Base-by-base conservation (phyloP, 1,140 invertebrate species). In the Cydia amplana region DNA sequence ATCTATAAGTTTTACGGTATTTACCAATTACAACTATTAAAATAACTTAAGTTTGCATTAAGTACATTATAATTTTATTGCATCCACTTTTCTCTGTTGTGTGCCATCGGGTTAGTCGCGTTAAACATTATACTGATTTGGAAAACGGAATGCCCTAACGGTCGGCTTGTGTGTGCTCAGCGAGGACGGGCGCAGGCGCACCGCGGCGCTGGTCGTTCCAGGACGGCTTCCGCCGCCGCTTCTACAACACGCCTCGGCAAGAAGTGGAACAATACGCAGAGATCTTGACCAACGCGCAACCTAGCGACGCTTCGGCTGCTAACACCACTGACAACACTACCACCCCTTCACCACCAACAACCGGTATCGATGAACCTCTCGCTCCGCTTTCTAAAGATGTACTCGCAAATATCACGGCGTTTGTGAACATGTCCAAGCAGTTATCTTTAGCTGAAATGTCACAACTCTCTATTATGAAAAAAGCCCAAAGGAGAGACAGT, bases 391-490 rank as follows among this genome's bases (percentile, higher is more conserved):
- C 55, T 60, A 60, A 60, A 23, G 55, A 60, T 20, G 20, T 23
- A 10, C 3, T 60, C 9, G 18, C 6, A 4, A 60, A 60, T 23
- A 60, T 60, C 20, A 60, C 55, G 55, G 20, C 20, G 18, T 60
- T 60, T 23, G 55, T 60, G 2, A 60, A 60, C 55, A 10, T 23
- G 20, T 12, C 55, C 5, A 60, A 60, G 55, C 55, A 60, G 55
- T 60, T 91, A 75, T 91, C 83, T 14, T 72, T 87, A 70, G 88
- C 87, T 18, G 87, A 85, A 79, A 94, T 89, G 72, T 90, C 90
- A 1, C 83, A 83, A 46, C 43, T 89, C 6, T 91, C 89, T 0
- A 91, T 90, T 25, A 28, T 90, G 49, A 90, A 86, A 75, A 91
- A 92, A 74, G 82, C 84, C 0, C 79, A 82, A 10, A 82, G 79